These are phyloP conservation scores for Strix aluco DNA, from an alignment of 2,113 vertebrate genomes.

Conservation along the genomic window DNA sequence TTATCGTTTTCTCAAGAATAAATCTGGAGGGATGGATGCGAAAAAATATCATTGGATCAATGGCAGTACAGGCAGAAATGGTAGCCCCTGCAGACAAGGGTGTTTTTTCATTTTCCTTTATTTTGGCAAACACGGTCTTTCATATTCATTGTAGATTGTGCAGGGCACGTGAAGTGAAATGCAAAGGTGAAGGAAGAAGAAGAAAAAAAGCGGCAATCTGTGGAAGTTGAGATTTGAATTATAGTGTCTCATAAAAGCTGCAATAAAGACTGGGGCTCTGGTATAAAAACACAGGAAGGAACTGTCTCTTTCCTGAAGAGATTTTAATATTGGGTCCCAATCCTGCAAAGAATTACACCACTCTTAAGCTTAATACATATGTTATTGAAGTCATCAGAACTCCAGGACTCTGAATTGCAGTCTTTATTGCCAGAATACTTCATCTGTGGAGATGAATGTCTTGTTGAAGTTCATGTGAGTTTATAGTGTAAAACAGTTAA, in stretches of 20 bases:
- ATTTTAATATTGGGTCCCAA: constrained; percentile 18
- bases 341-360: constrained; percentile 16
- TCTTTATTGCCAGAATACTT: neutral
- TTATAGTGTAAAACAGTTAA: neutral
- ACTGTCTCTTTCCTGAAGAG: constrained; percentile 5
- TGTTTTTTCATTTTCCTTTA: neutral
- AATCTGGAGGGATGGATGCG: neutral
- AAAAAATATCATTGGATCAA: constrained; percentile 1
- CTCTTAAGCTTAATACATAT: neutral
- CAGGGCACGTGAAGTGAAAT: neutral
- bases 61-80: neutral
- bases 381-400: neutral
- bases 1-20: constrained; percentile 19
- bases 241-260: constrained; percentile 27
- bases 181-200: neutral
- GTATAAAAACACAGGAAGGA: constrained; percentile 44
- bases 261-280: neutral
- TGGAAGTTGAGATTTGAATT: constrained; percentile 27
- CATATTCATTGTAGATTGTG: neutral
- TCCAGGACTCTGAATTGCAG: neutral
- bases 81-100: neutral
- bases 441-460: neutral
- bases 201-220: neutral
- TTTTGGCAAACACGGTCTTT: neutral
- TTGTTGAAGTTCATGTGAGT: neutral